A percentile compares a stretch with the other conserved stretches of the same genome.
Conservation (phyloP, 2,888 invertebrate genomes). For the Cheilosia pagana region DNA sequence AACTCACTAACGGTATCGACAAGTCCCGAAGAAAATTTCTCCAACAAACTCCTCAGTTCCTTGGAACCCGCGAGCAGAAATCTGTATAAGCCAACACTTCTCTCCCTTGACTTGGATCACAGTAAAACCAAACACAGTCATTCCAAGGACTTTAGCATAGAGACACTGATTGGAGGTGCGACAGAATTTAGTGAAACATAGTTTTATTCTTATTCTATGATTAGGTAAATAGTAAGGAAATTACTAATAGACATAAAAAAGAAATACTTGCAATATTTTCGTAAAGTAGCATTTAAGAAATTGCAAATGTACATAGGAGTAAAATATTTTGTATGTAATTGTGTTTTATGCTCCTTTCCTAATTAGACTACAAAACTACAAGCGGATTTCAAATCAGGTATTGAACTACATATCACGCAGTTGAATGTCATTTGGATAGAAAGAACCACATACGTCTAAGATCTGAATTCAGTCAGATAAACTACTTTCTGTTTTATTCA, state of each 20-base stretch:
- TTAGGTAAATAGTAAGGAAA: constrained; percentile 39
- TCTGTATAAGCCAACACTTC: constrained; percentile 77
- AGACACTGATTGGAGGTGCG: constrained; percentile 82
- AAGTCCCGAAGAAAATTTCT: constrained; percentile 78
- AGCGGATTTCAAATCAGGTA: constrained; percentile 48
- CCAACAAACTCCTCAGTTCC: constrained; percentile 65
- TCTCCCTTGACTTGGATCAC: constrained; percentile 79
- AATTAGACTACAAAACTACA: constrained; percentile 40
- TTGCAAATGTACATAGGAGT: constrained; percentile 57
- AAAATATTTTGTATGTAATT: constrained; percentile 56
- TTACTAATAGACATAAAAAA: constrained; percentile 21
- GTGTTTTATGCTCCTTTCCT: constrained; percentile 56
- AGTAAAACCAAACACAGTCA: constrained; percentile 79
- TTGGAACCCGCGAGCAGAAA: constrained; percentile 70
- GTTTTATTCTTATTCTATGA: constrained; percentile 47
- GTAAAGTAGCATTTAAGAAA: constrained; percentile 56
- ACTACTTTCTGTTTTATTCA: no score
- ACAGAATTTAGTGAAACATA: constrained; percentile 79
- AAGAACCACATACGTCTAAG: no score
- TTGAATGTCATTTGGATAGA: background rate
- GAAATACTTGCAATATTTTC: constrained; percentile 68
- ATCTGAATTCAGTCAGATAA: no score
- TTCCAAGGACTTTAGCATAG: constrained; percentile 83
- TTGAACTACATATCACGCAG: constrained; percentile 1
- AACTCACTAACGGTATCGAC: constrained; percentile 78